Evolutionary conservation across 2,113 vertebrate species (phyloP).

Genomic region (Megatriorchis doriae): DNA sequence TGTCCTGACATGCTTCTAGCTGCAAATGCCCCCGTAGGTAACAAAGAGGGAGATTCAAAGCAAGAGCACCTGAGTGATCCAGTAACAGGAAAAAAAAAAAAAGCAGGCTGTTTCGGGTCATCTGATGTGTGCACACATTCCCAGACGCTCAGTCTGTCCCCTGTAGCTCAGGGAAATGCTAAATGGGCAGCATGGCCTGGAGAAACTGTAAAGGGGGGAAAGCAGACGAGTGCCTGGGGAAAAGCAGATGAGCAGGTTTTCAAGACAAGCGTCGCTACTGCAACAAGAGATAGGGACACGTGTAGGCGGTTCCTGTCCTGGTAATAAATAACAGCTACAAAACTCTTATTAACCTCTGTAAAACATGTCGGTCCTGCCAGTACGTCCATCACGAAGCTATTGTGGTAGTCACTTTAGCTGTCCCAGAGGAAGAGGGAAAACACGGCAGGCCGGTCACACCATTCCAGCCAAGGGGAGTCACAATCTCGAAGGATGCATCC

Average conservation of each 20-base stretch:
- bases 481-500: background rate
- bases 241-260: slow-evolving; percentile 35
- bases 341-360: background rate
- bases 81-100: background rate
- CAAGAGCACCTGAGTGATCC: slow-evolving; percentile 1
- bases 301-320: background rate
- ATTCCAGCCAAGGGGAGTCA: background rate
- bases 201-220: background rate
- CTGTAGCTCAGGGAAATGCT: background rate
- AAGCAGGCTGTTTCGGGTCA: background rate
- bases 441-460: accelerated
- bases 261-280: background rate
- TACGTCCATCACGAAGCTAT: background rate
- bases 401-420: background rate
- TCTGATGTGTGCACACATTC: background rate
- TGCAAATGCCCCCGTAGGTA: background rate
- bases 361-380: background rate
- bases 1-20: background rate
- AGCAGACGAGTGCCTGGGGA: background rate
- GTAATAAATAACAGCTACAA: slow-evolving; percentile 16
- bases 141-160: background rate
- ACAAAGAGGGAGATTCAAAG: slow-evolving; percentile 27
- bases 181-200: background rate
- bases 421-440: background rate
- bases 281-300: background rate